phyloP scores from a whole-genome alignment of 1,140 invertebrate genomes.

The Zaprionus nigranus region DNA sequence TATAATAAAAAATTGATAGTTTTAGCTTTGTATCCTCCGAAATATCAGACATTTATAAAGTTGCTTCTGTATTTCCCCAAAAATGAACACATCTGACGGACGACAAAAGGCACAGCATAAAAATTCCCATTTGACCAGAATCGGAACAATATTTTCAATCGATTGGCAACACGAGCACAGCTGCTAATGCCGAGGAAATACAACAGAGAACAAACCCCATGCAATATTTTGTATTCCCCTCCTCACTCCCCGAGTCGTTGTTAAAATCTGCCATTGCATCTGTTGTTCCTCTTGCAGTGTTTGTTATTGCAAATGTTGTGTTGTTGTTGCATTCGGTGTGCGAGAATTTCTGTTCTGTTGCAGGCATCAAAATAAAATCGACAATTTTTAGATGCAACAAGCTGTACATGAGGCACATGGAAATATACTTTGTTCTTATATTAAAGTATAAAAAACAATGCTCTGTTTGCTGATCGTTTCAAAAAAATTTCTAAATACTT shows the following conservation, averaged over 20 bases:
- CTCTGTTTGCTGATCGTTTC: no score
- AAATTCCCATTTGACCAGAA: constrained; percentile 26
- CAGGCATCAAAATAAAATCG: neutral
- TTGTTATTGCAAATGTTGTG: neutral
- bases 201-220: constrained; percentile 45
- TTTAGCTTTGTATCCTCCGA: no score
- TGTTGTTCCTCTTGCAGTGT: constrained; percentile 4
- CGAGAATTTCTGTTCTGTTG: neutral
- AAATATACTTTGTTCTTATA: neutral
- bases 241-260: neutral
- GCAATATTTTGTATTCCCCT: constrained; percentile 33
- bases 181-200: constrained; percentile 33
- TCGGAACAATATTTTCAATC: constrained; percentile 23
- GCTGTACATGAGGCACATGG: neutral
- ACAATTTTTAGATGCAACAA: neutral
- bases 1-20: no score
- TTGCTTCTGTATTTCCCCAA: constrained; percentile 15
- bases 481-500: no score
- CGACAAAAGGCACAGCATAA: neutral
- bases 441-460: no score
- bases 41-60: no score
- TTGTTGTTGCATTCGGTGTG: neutral
- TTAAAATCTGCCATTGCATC: constrained; percentile 20
- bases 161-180: constrained; percentile 43
- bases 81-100: constrained; percentile 4